Percentiles rank a stretch among this genome's conserved stretches.
Evolutionary conservation across 2,888 invertebrate species (phyloP).

Genomic region (Gastrophysa polygoni): DNA sequence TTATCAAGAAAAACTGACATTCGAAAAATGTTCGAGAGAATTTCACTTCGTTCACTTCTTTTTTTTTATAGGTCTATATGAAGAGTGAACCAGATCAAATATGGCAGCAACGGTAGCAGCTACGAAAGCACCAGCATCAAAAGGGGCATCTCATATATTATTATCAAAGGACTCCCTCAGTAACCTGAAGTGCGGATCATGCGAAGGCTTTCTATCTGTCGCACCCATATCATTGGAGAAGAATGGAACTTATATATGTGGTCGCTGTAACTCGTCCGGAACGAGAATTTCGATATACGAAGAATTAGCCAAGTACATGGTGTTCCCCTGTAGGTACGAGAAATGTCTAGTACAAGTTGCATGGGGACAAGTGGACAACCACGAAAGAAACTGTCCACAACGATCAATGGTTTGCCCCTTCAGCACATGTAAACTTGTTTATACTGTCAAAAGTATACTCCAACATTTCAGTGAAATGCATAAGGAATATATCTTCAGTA

Average conservation of each 20-base stretch:
- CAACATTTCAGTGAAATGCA: constrained; percentile 14
- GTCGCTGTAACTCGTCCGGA: constrained; percentile 13
- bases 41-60: too few species aligned
- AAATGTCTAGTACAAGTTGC: constrained; percentile 10
- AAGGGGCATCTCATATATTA: background rate
- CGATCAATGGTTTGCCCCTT: constrained; percentile 16
- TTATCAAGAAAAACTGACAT: too few species aligned
- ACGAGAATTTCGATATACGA: constrained; percentile 17
- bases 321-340: constrained; percentile 18
- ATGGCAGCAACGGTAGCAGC: background rate
- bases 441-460: constrained; percentile 1
- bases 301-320: constrained; percentile 21
- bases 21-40: too few species aligned
- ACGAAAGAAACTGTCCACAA: constrained; percentile 18
- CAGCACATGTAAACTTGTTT: constrained; percentile 5
- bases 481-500: background rate
- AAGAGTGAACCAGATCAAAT: background rate
- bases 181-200: constrained; percentile 12
- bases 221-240: constrained; percentile 14
- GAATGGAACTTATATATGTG: constrained; percentile 14
- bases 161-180: background rate
- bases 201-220: constrained; percentile 15
- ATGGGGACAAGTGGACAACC: constrained; percentile 11
- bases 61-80: too few species aligned
- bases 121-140: background rate